Conservation (phyloP, 2,113 vertebrate genomes). For the Ammodytes dubius region DNA sequence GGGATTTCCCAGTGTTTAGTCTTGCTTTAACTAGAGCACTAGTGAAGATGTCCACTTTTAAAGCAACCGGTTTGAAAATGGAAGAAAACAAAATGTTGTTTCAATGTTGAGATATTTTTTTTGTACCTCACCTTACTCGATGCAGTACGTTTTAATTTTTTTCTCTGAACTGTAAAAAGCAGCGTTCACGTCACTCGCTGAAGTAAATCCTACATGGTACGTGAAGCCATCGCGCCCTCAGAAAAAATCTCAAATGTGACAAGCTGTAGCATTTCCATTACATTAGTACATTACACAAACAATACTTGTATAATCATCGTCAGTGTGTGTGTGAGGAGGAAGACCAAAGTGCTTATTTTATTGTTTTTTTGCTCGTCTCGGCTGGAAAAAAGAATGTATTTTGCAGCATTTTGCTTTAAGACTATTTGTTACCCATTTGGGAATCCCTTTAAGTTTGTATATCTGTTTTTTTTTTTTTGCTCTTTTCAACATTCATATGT, state of each 20-base stretch:
- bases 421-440: conserved; percentile 58
- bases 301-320: conserved; percentile 77
- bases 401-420: conserved; percentile 80
- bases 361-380: conserved; percentile 70
- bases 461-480: conserved; percentile 53
- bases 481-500: conserved; percentile 48
- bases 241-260: conserved; percentile 20
- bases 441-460: conserved; percentile 44
- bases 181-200: conserved; percentile 67
- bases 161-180: background rate
- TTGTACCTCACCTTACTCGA: conserved; percentile 46
- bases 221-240: conserved; percentile 15
- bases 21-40: background rate
- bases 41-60: conserved; percentile 76
- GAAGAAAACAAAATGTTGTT: conserved; percentile 45
- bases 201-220: conserved; percentile 45
- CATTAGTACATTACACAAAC: conserved; percentile 19
- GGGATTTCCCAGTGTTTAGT: too few relatives aligned
- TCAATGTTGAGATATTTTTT: conserved; percentile 28
- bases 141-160: conserved; percentile 23
- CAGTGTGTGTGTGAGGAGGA: conserved; percentile 85
- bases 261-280: conserved; percentile 65
- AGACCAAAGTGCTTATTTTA: conserved; percentile 93
- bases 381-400: conserved; percentile 88
- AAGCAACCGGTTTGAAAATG: conserved; percentile 11